A percentile compares a stretch with the other conserved stretches of the same genome.
Conservation (phyloP, 2,888 invertebrate species). For the Drosophila ezoana region DNA sequence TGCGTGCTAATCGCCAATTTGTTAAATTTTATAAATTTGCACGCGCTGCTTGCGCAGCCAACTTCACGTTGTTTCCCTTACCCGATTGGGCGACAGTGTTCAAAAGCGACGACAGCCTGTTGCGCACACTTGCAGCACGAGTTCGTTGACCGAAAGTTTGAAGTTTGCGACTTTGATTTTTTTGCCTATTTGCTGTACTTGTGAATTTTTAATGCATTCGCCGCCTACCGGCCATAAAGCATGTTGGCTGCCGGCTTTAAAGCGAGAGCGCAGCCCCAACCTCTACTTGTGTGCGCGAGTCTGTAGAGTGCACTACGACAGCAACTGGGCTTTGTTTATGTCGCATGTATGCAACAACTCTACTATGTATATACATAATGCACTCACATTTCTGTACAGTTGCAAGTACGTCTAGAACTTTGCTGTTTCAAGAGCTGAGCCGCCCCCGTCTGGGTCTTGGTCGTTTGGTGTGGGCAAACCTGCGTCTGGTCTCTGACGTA, state of each 20-base stretch:
- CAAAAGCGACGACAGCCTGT: constrained; percentile 35
- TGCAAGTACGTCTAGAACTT: constrained; percentile 67
- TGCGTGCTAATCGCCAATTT: constrained; percentile 30
- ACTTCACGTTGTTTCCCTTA: constrained; percentile 8
- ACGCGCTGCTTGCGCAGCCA: constrained; percentile 13
- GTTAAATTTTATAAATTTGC: not conserved
- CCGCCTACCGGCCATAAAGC: constrained; percentile 56
- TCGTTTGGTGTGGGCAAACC: constrained; percentile 28
- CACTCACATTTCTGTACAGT: constrained; percentile 16
- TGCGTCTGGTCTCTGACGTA: constrained; percentile 23
- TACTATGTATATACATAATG: constrained; percentile 16
- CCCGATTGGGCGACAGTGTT: constrained; percentile 7
- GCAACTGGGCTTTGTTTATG: constrained; percentile 72
- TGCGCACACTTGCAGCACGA: constrained; percentile 5
- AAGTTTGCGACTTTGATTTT: constrained; percentile 60
- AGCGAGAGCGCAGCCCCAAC: not conserved
- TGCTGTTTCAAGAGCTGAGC: constrained; percentile 60
- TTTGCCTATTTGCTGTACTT: constrained; percentile 42
- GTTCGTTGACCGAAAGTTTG: constrained; percentile 68
- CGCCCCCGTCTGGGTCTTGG: constrained; percentile 51
- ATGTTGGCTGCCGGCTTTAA: constrained; percentile 28
- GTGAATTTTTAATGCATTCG: constrained; percentile 71
- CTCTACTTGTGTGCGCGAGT: constrained; percentile 8
- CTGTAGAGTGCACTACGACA: constrained; percentile 68
- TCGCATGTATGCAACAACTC: constrained; percentile 51